A percentile compares a stretch with the other conserved stretches of the same genome.
These are phyloP conservation scores for Leucophora obtusa DNA, from an alignment of 2,888 invertebrate species.

Conservation along the genomic window DNA sequence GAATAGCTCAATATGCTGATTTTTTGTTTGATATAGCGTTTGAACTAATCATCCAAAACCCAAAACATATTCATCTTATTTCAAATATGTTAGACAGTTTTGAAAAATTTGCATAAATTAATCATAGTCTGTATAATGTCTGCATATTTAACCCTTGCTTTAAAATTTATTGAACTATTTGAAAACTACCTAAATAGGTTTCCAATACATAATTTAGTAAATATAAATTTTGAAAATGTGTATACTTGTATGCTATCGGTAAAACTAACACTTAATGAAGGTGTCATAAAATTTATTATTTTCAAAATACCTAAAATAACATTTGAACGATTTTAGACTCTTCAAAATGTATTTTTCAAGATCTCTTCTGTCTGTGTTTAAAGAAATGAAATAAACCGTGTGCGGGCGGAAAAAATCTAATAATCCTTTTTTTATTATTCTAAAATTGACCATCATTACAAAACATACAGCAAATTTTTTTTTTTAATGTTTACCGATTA, in stretches of 20 bases:
- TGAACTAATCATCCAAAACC: background rate
- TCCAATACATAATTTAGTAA: background rate
- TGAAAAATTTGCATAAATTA: constrained; percentile 38
- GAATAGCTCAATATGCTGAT: background rate
- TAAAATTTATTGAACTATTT: constrained; percentile 3
- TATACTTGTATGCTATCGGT: background rate
- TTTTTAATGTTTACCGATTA: constrained; percentile 43
- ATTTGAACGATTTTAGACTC: background rate
- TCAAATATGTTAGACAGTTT: background rate
- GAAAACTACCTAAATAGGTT: background rate
- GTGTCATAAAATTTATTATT: constrained; percentile 27
- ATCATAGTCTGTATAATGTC: constrained; percentile 19
- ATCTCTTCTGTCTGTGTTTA: background rate
- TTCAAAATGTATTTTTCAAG: background rate
- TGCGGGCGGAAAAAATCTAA: constrained; percentile 47
- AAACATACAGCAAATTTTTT: constrained; percentile 14
- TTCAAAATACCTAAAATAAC: constrained; percentile 19
- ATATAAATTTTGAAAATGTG: background rate
- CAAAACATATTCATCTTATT: constrained; percentile 5
- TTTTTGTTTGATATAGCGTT: background rate
- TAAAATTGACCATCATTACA: constrained; percentile 10
- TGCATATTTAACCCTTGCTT: constrained; percentile 1
- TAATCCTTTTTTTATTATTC: constrained; percentile 34
- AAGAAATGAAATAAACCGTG: constrained; percentile 36
- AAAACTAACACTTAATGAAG: constrained; percentile 37